These are phyloP conservation scores for Acanthosepion pharaonis DNA, from an alignment of 2,888 invertebrate species.

Conservation along the genomic window DNA sequence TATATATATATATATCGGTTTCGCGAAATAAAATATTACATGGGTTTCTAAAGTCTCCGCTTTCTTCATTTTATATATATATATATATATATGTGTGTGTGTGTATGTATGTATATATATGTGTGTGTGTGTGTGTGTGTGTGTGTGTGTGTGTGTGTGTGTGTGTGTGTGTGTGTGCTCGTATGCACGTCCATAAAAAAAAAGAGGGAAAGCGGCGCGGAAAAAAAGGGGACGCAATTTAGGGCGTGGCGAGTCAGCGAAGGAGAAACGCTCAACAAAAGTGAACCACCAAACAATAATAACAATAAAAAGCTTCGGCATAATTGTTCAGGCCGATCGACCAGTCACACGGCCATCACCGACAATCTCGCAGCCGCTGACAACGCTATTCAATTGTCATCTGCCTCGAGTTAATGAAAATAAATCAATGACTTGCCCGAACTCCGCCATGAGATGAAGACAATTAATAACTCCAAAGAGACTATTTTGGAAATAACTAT, in stretches of 20 bases:
- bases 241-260: constrained; percentile 1
- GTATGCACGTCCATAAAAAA: background rate
- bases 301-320: background rate
- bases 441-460: background rate
- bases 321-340: background rate
- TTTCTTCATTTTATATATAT: background rate
- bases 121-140: background rate
- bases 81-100: background rate
- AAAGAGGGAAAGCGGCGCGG: background rate
- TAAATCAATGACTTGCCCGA: background rate
- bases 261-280: background rate
- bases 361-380: background rate
- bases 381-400: background rate
- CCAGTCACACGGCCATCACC: too few species aligned
- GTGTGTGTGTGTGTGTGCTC: background rate
- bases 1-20: too few species aligned
- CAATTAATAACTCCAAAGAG: background rate
- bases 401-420: background rate
- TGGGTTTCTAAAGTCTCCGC: too few species aligned
- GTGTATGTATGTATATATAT: background rate
- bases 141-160: background rate
- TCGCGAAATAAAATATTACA: too few species aligned
- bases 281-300: background rate
- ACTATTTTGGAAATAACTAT: too few species aligned
- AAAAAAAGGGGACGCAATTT: background rate